Evolutionary conservation across 2,888 invertebrate genomes (phyloP).

Genomic region (Nycteola revayana): DNA sequence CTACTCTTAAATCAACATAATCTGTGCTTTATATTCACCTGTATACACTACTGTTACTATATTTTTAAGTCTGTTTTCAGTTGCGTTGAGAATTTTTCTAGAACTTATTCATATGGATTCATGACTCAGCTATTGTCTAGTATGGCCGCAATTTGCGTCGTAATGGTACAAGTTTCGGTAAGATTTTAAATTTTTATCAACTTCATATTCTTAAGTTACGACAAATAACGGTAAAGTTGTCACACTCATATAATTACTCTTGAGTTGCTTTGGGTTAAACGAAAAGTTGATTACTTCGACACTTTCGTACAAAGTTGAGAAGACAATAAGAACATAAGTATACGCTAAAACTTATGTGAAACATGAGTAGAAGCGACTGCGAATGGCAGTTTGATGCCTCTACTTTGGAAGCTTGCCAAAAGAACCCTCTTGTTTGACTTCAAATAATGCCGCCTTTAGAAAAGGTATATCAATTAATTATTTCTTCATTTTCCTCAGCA

Average conservation of each 20-base stretch:
- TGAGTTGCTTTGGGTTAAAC: too few relatives aligned
- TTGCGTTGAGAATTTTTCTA: conserved; percentile 67
- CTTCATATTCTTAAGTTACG: too few relatives aligned
- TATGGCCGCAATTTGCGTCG: conserved; percentile 74
- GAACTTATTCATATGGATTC: conserved; percentile 73
- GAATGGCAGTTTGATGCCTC: conserved; percentile 34
- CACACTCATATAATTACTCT: too few relatives aligned
- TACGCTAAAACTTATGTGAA: conserved; percentile 23
- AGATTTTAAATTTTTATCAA: too few relatives aligned
- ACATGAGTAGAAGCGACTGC: conserved; percentile 21
- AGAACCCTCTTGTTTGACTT: conserved; percentile 22
- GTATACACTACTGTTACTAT: conserved; percentile 20
- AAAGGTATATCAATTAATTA: conserved; percentile 24
- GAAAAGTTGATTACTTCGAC: too few relatives aligned
- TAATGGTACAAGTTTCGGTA: conserved; percentile 79
- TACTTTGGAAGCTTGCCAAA: conserved; percentile 31
- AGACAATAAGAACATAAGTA: conserved; percentile 19
- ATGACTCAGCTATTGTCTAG: conserved; percentile 75
- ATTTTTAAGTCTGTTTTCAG: conserved; percentile 38
- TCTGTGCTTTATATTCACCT: conserved; percentile 59
- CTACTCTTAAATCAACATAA: conserved; percentile 63
- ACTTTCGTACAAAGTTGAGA: conserved; percentile 16
- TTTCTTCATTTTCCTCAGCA: conserved; percentile 40
- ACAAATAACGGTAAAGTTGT: too few relatives aligned
- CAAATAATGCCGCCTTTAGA: conserved; percentile 25